Evolutionary conservation across 2,797 vertebrate species (phyloP).

Genomic region (Acanthornis magna): DNA sequence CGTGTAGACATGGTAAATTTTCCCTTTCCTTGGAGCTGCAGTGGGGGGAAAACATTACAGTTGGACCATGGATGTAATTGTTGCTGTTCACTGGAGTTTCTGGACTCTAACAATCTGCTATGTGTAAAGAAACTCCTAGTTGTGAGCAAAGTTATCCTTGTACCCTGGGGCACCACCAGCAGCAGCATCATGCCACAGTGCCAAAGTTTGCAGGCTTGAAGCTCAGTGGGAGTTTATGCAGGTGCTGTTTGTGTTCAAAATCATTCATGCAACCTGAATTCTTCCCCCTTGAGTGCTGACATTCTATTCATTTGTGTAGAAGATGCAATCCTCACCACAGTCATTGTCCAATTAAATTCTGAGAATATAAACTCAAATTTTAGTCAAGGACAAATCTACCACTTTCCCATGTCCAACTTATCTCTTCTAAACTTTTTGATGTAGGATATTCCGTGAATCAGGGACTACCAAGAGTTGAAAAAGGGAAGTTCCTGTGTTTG

Average conservation of each 20-base stretch:
- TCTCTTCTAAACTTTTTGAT: not conserved
- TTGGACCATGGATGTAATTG: not conserved
- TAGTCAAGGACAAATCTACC: not conserved
- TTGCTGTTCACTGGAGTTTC: not conserved
- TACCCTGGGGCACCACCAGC: not conserved
- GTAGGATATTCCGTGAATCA: not conserved
- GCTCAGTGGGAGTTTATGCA: not conserved
- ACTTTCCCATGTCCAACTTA: not conserved
- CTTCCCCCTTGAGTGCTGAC: not conserved
- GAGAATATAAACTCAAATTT: not conserved
- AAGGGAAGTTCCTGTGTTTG: slow-evolving; percentile 65
- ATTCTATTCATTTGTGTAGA: not conserved
- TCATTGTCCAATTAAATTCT: not conserved
- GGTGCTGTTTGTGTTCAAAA: not conserved
- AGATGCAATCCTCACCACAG: not conserved
- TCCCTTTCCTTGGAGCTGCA: not conserved
- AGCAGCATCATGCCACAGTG: not conserved
- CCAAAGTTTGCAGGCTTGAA: not conserved
- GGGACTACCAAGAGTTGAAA: not conserved
- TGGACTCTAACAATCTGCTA: not conserved
- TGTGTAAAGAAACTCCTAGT: not conserved
- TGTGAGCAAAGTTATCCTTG: not conserved
- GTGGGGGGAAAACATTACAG: not conserved
- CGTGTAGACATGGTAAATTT: not conserved
- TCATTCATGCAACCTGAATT: not conserved